These are phyloP conservation scores for Calcarius ornatus DNA, from an alignment of 2,113 vertebrate genomes.

Conservation along the genomic window DNA sequence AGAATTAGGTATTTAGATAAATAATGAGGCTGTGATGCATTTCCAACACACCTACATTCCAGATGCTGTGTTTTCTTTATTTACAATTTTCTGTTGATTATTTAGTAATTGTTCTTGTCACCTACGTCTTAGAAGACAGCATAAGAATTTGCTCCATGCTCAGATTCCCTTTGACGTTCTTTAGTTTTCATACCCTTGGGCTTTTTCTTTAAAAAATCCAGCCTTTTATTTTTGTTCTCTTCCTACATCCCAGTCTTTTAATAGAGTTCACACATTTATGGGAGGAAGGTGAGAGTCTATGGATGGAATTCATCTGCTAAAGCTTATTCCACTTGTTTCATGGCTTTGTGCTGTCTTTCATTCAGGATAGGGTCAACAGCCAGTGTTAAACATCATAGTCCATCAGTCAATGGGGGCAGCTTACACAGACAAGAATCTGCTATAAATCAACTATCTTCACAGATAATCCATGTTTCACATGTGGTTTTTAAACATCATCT, in stretches of 20 bases:
- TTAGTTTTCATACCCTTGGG: not conserved
- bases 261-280: not conserved
- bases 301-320: not conserved
- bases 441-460: not conserved
- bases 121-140: not conserved
- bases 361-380: not conserved
- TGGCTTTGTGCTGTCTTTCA: not conserved
- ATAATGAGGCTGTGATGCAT: not conserved
- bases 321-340: not conserved
- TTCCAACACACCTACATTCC: not conserved
- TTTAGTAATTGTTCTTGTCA: not conserved
- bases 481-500: not conserved
- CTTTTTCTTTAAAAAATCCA: not conserved
- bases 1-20: not conserved
- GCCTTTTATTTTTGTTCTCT: not conserved
- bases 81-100: not conserved
- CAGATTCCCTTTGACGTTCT: not conserved
- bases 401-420: not conserved
- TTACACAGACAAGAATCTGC: not conserved
- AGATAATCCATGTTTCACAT: not conserved
- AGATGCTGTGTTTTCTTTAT: not conserved
- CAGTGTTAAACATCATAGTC: not conserved
- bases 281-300: not conserved
- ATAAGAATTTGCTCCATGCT: not conserved
- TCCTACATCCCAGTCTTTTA: not conserved